Evolutionary conservation across 2,113 vertebrate species (phyloP).

Genomic region (Corythoichthys haematopterus): DNA sequence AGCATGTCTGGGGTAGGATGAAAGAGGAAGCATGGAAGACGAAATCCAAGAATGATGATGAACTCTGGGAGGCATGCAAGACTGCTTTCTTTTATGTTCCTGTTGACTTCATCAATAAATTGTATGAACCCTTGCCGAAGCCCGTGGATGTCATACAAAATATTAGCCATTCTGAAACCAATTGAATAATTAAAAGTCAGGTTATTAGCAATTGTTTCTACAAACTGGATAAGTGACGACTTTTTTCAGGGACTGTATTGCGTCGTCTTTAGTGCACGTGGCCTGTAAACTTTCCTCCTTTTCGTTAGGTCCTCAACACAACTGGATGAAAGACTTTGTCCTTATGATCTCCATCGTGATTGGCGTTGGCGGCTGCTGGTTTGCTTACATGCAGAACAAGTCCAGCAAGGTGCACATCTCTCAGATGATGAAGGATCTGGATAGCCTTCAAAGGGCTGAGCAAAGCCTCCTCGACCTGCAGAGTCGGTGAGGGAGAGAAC

Average conservation of each 20-base stretch:
- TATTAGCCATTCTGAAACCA: too few relatives aligned
- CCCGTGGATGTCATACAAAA: too few relatives aligned
- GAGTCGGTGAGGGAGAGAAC: conserved; percentile 75
- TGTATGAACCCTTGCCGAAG: too few relatives aligned
- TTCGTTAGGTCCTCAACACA: conserved; percentile 85
- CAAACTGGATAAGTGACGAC: too few relatives aligned
- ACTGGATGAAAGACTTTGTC: conserved; percentile 97
- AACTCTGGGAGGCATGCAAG: too few relatives aligned
- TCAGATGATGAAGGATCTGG: conserved; percentile 98
- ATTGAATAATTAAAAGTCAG: too few relatives aligned
- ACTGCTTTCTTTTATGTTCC: too few relatives aligned
- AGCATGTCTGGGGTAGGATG: too few relatives aligned
- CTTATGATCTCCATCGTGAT: conserved; percentile 95
- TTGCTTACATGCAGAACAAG: conserved; percentile 95
- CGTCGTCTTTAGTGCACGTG: neutral
- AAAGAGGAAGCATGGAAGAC: too few relatives aligned
- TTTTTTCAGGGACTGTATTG: neutral
- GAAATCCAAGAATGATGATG: too few relatives aligned
- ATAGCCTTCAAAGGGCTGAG: conserved; percentile 91
- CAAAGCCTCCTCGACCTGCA: conserved; percentile 91
- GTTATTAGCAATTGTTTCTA: too few relatives aligned
- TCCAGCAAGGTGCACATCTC: conserved; percentile 92
- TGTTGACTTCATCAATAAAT: too few relatives aligned
- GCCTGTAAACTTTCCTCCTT: neutral
- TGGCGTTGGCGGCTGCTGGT: conserved; percentile 97